Evolutionary conservation across 1,140 invertebrate genomes (phyloP), one percentile per base, ranked within the genome.

Genomic region (Carposina sasakii): DNA sequence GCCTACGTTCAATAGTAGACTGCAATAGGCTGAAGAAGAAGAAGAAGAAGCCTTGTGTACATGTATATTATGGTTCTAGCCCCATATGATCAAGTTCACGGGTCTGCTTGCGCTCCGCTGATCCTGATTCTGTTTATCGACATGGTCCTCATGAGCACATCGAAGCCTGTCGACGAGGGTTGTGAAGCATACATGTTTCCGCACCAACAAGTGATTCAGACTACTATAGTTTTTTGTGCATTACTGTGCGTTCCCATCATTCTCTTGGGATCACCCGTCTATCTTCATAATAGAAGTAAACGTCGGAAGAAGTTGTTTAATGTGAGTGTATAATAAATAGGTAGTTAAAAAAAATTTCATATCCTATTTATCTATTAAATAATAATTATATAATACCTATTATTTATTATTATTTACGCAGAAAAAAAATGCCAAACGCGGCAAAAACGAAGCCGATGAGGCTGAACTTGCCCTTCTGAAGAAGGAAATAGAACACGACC

Each of bases 41-140:
- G n/a, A n/a, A n/a, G n/a, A n/a, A n/a, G n/a, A n/a, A n/a, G n/a
- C n/a, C n/a, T n/a, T n/a, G n/a, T n/a, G n/a, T n/a, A n/a, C n/a
- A n/a, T n/a, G n/a, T n/a, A n/a, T n/a, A n/a, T n/a, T n/a, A n/a
- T n/a, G n/a, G n/a, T n/a, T n/a, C n/a, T n/a, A n/a, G n/a, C n/a
- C n/a, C n/a, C n/a, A n/a, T n/a, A n/a, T n/a, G n/a, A n/a, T n/a
- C n/a, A n/a, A n/a, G n/a, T n/a, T n/a, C n/a, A n/a, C n/a, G n/a
- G n/a, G n/a, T 52, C 87, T 0, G 79, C 76, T 1, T 96, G 94
- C 76, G 94, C 95, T 0, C 95, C 95, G 2, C 92, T 92, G 1
- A 92, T 97, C 60, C 84, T 97, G 2, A 95, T 97, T 20, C 92
- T 92, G 0, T 95, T 97, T 58, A 97, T 97, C 60, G 96, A 97